Evolutionary conservation across 1,140 invertebrate genomes (phyloP).

Genomic region (Drosophila biarmipes): DNA sequence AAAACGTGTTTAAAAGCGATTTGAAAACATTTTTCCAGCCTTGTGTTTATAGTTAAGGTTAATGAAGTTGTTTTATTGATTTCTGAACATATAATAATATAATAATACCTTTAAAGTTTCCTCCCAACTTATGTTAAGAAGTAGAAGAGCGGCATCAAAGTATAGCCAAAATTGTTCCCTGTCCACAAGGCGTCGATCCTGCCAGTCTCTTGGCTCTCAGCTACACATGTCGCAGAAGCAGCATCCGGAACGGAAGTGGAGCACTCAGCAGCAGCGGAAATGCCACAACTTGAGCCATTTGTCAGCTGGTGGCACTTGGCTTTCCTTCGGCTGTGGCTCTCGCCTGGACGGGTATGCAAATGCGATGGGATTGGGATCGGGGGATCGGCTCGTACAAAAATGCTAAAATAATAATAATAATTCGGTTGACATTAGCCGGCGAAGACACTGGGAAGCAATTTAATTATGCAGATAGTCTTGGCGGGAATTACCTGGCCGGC

Average conservation of each 20-base stretch:
- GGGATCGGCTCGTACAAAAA: slow-evolving; percentile 38
- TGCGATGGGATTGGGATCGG: slow-evolving; percentile 18
- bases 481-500: slow-evolving; percentile 50
- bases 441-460: slow-evolving; percentile 56
- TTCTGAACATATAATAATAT: too few species aligned
- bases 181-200: slow-evolving; percentile 25
- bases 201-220: slow-evolving; percentile 10
- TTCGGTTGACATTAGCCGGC: slow-evolving; percentile 57
- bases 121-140: too few species aligned
- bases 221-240: slow-evolving; percentile 45
- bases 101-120: too few species aligned
- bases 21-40: too few species aligned
- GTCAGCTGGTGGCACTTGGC: slow-evolving; percentile 46
- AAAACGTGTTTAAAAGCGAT: too few species aligned
- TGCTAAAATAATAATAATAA: slow-evolving; percentile 75
- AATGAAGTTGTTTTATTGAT: too few species aligned
- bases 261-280: slow-evolving; percentile 61
- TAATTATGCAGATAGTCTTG: slow-evolving; percentile 64
- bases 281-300: slow-evolving; percentile 62
- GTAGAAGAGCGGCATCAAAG: not conserved
- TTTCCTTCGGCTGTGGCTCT: not conserved
- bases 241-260: slow-evolving; percentile 61
- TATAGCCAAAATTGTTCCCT: not conserved
- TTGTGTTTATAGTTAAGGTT: too few species aligned
- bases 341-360: slow-evolving; percentile 52